Percentiles rank a stretch among this genome's conserved stretches.
Evolutionary conservation across 2,888 invertebrate genomes (phyloP).

Genomic region (Yponomeuta plumbellus): DNA sequence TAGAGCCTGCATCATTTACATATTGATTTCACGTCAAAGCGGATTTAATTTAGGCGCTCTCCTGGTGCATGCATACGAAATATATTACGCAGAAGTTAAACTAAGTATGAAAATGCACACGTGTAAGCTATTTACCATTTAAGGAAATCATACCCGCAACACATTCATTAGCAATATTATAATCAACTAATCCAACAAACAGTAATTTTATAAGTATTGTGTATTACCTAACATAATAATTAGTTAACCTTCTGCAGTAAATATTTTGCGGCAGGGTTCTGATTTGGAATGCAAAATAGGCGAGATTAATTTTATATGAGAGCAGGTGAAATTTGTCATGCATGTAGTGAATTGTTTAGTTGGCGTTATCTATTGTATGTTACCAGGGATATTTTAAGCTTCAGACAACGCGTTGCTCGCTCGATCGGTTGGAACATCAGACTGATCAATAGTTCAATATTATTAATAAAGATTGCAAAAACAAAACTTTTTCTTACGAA

Average conservation of each 20-base stretch:
- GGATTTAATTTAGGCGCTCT: conserved; percentile 1
- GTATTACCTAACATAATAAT: neutral
- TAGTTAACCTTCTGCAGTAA: neutral
- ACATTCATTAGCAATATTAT: no score
- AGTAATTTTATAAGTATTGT: no score
- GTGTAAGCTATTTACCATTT: no score
- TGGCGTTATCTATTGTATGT: neutral
- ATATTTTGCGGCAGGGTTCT: neutral
- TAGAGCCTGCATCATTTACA: neutral
- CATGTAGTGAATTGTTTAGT: neutral
- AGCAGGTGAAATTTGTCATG: neutral
- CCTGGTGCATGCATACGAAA: neutral
- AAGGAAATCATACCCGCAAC: no score
- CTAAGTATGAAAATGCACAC: neutral
- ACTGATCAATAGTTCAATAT: neutral
- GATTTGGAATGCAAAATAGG: neutral
- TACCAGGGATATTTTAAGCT: no score
- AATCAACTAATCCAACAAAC: no score
- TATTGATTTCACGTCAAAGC: conserved; percentile 1
- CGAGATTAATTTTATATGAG: neutral
- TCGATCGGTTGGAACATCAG: no score
- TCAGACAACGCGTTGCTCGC: no score
- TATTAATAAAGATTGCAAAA: no score
- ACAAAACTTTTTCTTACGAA: no score
- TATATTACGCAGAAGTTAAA: neutral